Evolutionary conservation across 2,888 invertebrate genomes (phyloP).

Genomic region (Hecatera dysodea): DNA sequence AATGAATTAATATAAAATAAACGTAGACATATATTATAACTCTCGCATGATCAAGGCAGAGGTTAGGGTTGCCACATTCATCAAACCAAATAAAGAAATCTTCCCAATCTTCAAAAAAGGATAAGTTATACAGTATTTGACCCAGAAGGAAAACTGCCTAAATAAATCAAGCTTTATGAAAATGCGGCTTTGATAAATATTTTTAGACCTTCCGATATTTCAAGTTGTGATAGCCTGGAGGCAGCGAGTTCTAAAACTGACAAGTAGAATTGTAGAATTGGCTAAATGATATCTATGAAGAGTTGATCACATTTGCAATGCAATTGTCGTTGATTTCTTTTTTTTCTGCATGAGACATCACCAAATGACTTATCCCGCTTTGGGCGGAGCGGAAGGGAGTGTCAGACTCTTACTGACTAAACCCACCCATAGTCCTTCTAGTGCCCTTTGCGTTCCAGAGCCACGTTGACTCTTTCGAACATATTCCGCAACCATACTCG

Average conservation of each 20-base stretch:
- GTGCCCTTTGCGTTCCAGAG: too few relatives aligned
- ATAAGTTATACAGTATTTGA: conserved; percentile 17
- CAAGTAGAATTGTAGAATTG: background rate
- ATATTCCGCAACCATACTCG: too few relatives aligned
- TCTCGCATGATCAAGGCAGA: conserved; percentile 20
- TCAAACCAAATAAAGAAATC: conserved; percentile 27
- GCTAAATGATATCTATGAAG: background rate
- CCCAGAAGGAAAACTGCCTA: conserved; percentile 2
- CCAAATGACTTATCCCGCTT: too few relatives aligned
- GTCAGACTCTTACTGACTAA: too few relatives aligned
- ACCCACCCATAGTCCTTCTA: too few relatives aligned
- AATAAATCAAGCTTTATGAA: conserved; percentile 19
- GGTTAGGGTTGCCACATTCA: conserved; percentile 40
- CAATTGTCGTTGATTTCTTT: background rate
- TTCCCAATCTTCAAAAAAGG: conserved; percentile 11
- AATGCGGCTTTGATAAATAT: background rate
- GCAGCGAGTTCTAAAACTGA: background rate
- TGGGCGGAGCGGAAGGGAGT: too few relatives aligned
- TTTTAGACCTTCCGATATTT: background rate
- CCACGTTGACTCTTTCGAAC: too few relatives aligned
- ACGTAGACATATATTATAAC: conserved; percentile 21
- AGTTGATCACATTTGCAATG: background rate
- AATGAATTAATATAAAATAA: conserved; percentile 36
- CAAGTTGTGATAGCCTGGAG: background rate
- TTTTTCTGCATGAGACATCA: too few relatives aligned